Evolutionary conservation across 1,140 invertebrate genomes (phyloP).

Genomic region (Trichogramma pretiosum): DNA sequence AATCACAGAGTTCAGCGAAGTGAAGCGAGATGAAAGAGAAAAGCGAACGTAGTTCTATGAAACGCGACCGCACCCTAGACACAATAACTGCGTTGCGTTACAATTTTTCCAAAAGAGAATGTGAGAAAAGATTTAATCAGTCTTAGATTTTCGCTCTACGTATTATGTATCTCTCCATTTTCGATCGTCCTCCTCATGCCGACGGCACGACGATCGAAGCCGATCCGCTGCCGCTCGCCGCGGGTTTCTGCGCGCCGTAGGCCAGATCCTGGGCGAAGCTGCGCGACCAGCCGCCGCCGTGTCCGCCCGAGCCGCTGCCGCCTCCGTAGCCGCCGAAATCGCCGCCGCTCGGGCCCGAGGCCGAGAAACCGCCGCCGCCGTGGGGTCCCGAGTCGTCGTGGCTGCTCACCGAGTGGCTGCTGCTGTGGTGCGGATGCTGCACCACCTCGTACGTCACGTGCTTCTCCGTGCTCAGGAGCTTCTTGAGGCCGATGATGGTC

Average conservation of each 20-base stretch:
- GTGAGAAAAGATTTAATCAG: too few species aligned
- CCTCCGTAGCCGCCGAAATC: slow-evolving; percentile 50
- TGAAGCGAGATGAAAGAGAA: slow-evolving; percentile 16
- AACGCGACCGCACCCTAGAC: too few species aligned
- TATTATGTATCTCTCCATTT: too few species aligned
- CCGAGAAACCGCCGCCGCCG: slow-evolving; percentile 44
- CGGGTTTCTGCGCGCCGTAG: slow-evolving; percentile 61
- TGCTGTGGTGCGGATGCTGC: slow-evolving; percentile 67
- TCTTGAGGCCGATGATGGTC: slow-evolving; percentile 73
- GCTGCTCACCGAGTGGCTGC: slow-evolving; percentile 50
- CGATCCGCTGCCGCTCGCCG: slow-evolving; percentile 19
- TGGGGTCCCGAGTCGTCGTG: slow-evolving; percentile 59
- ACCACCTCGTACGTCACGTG: slow-evolving; percentile 79
- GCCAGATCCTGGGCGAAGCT: slow-evolving; percentile 62
- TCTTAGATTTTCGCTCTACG: too few species aligned
- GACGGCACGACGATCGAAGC: too few species aligned
- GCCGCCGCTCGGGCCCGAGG: slow-evolving; percentile 47
- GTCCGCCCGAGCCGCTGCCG: slow-evolving; percentile 48
- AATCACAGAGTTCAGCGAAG: too few species aligned
- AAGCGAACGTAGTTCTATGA: slow-evolving; percentile 24
- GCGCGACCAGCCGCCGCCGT: slow-evolving; percentile 58
- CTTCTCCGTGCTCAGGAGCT: slow-evolving; percentile 58
- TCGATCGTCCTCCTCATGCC: too few species aligned
- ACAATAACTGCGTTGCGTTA: too few species aligned
- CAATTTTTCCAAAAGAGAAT: too few species aligned